These are phyloP conservation scores for Trachurus trachurus DNA, from an alignment of 2,797 vertebrate genomes.

Conservation along the genomic window DNA sequence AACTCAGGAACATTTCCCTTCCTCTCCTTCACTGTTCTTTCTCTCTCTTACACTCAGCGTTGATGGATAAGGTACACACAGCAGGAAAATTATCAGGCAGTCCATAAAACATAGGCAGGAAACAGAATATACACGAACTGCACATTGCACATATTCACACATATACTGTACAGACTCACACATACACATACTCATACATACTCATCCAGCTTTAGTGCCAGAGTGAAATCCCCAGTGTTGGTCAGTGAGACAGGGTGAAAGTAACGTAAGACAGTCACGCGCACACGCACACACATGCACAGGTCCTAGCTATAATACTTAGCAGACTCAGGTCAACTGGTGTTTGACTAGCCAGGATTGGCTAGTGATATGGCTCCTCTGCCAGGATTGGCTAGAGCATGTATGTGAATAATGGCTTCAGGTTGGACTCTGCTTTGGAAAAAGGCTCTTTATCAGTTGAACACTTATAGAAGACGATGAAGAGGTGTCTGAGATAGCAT, in stretches of 20 bases:
- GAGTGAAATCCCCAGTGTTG: constrained; percentile 58
- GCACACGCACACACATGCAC: constrained; percentile 33
- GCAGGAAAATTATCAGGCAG: constrained; percentile 62
- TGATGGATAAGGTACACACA: constrained; percentile 68
- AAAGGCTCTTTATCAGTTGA: constrained; percentile 73
- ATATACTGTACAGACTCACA: constrained; percentile 31
- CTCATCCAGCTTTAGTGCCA: constrained; percentile 52
- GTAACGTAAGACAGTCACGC: constrained; percentile 36
- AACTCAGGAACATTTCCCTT: constrained; percentile 50
- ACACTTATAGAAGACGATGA: constrained; percentile 57
- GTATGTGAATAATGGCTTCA: constrained; percentile 74
- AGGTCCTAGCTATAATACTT: constrained; percentile 72
- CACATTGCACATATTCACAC: constrained; percentile 39
- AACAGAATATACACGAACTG: constrained; percentile 50
- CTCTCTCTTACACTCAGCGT: constrained; percentile 52
- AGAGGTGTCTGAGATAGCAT: constrained; percentile 63
- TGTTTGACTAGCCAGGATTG: constrained; percentile 72
- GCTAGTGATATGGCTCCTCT: constrained; percentile 64
- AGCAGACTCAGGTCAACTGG: constrained; percentile 75
- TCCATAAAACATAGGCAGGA: constrained; percentile 69
- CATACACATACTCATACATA: constrained; percentile 8
- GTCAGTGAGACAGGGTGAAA: constrained; percentile 56
- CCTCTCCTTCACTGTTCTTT: constrained; percentile 50
- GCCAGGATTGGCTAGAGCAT: constrained; percentile 73
- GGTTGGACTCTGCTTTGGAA: constrained; percentile 68